A percentile compares a stretch with the other conserved stretches of the same genome.
Conservation (phyloP, 2,888 invertebrate species). For the Trypoxylon attenuatum region DNA sequence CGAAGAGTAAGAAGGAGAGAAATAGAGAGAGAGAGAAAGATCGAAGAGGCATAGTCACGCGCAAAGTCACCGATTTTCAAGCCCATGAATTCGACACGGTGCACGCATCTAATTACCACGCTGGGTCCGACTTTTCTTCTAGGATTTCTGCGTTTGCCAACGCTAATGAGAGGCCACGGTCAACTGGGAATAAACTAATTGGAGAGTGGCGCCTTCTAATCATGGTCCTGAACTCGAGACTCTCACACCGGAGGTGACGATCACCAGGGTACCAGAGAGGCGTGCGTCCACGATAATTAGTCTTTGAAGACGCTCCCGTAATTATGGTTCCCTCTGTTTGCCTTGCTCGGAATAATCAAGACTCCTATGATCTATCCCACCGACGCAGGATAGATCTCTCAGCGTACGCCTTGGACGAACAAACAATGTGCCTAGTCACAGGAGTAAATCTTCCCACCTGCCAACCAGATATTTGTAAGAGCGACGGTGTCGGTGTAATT, state of each 20-base stretch:
- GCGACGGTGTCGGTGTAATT: neutral
- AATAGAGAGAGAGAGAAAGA: too few species aligned
- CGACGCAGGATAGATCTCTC: too few species aligned
- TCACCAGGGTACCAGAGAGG: conserved; percentile 43
- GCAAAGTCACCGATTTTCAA: conserved; percentile 25
- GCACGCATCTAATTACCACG: conserved; percentile 31
- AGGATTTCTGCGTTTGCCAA: conserved; percentile 39
- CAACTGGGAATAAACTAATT: conserved; percentile 60
- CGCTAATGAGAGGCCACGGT: conserved; percentile 39
- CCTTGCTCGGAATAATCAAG: conserved; percentile 15
- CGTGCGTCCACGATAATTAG: conserved; percentile 61
- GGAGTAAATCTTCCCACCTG: neutral
- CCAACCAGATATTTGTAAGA: neutral
- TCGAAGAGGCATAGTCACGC: too few species aligned
- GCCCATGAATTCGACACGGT: conserved; percentile 50
- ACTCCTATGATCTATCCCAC: conserved; percentile 26
- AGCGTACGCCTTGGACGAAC: conserved; percentile 10
- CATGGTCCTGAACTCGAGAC: conserved; percentile 44
- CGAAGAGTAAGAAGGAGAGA: conserved; percentile 13
- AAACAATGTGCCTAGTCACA: conserved; percentile 5
- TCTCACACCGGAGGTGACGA: conserved; percentile 46
- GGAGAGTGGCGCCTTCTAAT: conserved; percentile 54
- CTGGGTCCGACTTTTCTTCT: conserved; percentile 28
- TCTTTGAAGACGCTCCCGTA: conserved; percentile 55
- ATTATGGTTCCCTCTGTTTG: conserved; percentile 50